Conservation (phyloP, 2,888 invertebrate species). For the Troglohyphantes excavatus region DNA sequence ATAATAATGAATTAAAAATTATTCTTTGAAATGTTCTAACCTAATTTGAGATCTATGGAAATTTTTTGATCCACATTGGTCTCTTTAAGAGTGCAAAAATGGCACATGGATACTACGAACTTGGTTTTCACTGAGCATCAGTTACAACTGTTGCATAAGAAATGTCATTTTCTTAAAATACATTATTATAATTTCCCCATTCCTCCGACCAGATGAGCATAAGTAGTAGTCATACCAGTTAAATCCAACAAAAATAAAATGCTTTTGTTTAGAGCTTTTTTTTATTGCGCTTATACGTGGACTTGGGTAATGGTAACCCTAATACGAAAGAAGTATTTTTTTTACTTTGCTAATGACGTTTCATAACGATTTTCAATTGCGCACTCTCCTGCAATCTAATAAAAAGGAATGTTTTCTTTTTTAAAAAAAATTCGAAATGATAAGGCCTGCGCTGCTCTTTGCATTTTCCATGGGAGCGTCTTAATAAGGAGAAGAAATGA, state of each 20-base stretch:
- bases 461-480: neutral
- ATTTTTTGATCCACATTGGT: no score
- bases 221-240: no score
- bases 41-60: no score
- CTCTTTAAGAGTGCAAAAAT: no score
- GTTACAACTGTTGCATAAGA: neutral
- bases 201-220: no score
- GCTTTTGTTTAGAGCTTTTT: neutral
- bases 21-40: no score
- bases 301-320: neutral
- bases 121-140: neutral
- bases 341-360: conserved; percentile 36
- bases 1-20: no score
- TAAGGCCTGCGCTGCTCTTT: neutral
- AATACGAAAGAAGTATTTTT: neutral
- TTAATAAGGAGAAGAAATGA: conserved; percentile 3
- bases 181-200: no score
- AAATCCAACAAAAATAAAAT: no score
- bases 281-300: neutral
- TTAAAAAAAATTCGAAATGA: neutral
- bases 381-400: conserved; percentile 39
- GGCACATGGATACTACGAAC: neutral
- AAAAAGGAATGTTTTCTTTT: conserved; percentile 32
- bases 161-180: neutral
- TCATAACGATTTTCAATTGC: conserved; percentile 63